Conservation (phyloP, 2,888 invertebrate genomes). For the Sarcophaga rosellei region DNA sequence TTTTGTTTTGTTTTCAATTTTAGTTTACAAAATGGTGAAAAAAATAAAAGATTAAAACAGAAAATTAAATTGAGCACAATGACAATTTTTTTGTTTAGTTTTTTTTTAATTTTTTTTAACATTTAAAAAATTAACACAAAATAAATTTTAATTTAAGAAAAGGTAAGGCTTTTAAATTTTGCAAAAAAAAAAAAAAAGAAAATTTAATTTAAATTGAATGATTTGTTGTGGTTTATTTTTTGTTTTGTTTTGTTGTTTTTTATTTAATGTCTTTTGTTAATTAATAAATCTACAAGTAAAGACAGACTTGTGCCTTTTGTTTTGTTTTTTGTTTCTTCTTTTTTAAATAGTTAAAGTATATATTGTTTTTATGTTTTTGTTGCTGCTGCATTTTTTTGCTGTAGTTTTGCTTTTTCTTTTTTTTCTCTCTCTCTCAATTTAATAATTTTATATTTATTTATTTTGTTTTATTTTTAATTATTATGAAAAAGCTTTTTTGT, state of each 20-base stretch:
- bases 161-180: too few relatives aligned
- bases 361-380: background rate
- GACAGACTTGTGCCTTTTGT: conserved; percentile 12
- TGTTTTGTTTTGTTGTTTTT: background rate
- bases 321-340: too few relatives aligned
- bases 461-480: too few relatives aligned
- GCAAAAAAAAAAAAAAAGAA: too few relatives aligned
- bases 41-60: background rate
- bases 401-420: background rate
- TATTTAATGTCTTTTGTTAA: conserved; percentile 40
- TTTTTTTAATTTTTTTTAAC: background rate
- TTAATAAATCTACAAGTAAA: background rate
- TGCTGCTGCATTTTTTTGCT: background rate
- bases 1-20: background rate
- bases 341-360: background rate
- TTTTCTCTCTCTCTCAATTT: background rate
- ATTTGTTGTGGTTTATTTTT: background rate
- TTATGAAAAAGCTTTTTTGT: too few relatives aligned
- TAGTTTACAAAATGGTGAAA: background rate
- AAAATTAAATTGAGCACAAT: conserved; percentile 50
- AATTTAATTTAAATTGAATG: too few relatives aligned
- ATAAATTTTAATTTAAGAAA: background rate
- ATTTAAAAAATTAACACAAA: background rate
- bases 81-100: conserved; percentile 37
- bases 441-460: too few relatives aligned